Conservation (phyloP, 2,797 vertebrate species). For the Syngnathus acus region DNA sequence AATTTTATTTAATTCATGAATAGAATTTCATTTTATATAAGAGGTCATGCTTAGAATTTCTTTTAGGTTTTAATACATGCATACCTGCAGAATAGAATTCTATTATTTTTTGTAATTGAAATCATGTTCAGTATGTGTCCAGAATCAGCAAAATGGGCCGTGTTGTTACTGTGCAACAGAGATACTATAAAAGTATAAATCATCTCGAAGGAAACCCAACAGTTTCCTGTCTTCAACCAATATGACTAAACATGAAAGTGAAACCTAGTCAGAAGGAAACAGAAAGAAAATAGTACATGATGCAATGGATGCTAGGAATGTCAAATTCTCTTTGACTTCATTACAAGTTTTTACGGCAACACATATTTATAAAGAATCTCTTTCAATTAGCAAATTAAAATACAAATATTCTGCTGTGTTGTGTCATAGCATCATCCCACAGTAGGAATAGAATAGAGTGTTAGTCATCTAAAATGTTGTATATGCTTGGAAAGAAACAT, state of each 20-base stretch:
- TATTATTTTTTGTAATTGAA: not conserved
- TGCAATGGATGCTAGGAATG: not conserved
- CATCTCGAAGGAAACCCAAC: not conserved
- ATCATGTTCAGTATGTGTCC: not conserved
- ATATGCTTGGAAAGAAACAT: no score
- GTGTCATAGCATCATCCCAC: not conserved
- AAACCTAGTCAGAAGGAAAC: constrained; percentile 1
- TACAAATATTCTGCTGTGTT: not conserved
- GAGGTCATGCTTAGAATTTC: not conserved
- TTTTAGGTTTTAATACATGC: not conserved
- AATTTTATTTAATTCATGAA: not conserved
- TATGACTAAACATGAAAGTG: not conserved
- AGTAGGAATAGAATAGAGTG: no score
- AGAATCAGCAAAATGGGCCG: not conserved
- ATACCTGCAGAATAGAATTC: not conserved
- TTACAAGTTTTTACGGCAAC: not conserved
- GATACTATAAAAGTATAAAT: not conserved
- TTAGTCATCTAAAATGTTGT: no score
- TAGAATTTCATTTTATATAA: not conserved
- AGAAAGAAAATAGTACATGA: not conserved
- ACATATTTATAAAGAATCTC: not conserved
- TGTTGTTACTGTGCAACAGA: not conserved
- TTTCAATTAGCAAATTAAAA: not conserved
- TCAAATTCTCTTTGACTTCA: not conserved
- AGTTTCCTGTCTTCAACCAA: not conserved